Conservation (phyloP, 2,797 vertebrate species). For the Chelon auratus region DNA sequence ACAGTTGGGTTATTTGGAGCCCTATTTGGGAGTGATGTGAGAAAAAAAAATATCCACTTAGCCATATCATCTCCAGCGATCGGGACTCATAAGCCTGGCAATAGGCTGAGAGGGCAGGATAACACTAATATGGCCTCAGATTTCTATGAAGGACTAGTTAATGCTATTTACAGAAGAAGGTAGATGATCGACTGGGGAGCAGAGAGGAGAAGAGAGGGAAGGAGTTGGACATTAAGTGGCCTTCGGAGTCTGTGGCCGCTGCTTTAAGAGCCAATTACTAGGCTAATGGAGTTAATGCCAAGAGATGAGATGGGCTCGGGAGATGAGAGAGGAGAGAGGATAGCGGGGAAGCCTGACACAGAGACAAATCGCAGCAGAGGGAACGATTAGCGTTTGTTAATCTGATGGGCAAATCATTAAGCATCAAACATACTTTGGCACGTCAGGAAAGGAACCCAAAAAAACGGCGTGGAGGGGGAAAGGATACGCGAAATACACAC, state of each 20-base stretch:
- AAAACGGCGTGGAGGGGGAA: slow-evolving; percentile 36
- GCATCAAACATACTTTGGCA: slow-evolving; percentile 66
- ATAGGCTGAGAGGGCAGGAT: slow-evolving; percentile 85
- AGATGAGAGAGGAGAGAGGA: slow-evolving; percentile 69
- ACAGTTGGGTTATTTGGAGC: slow-evolving; percentile 78
- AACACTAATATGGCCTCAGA: slow-evolving; percentile 84
- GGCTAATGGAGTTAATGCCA: slow-evolving; percentile 85
- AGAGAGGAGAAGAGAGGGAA: slow-evolving; percentile 58
- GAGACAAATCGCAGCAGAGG: slow-evolving; percentile 69
- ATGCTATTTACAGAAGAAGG: slow-evolving; percentile 84
- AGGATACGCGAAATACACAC: slow-evolving; percentile 44
- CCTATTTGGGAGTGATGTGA: slow-evolving; percentile 81
- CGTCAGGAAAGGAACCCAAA: slow-evolving; percentile 47
- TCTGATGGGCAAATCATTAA: slow-evolving; percentile 79
- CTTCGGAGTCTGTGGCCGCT: slow-evolving; percentile 70
- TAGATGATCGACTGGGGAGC: slow-evolving; percentile 82
- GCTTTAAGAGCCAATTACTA: slow-evolving; percentile 83
- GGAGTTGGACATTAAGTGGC: slow-evolving; percentile 79
- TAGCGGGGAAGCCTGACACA: slow-evolving; percentile 58
- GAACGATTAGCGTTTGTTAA: slow-evolving; percentile 76
- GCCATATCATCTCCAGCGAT: slow-evolving; percentile 82
- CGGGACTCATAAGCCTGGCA: slow-evolving; percentile 81
- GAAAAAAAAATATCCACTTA: slow-evolving; percentile 85
- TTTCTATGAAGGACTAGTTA: slow-evolving; percentile 84
- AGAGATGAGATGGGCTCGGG: slow-evolving; percentile 75